Evolutionary conservation across 2,888 invertebrate genomes (phyloP).

Genomic region (Brachypalpus laphriformis): DNA sequence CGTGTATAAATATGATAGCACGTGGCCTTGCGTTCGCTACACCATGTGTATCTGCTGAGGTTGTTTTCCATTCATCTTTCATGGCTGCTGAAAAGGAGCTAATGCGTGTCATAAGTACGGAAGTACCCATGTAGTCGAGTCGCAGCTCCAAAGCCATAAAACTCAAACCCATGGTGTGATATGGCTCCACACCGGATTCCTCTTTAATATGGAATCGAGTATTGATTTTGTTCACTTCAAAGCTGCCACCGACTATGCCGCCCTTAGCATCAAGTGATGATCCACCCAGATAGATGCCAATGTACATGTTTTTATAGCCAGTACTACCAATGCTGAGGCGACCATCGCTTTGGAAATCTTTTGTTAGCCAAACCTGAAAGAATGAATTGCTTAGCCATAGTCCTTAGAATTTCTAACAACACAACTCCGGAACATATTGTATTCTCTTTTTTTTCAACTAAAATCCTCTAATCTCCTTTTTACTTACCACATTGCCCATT

Average conservation of each 20-base stretch:
- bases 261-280: constrained; percentile 97
- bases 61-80: constrained; percentile 93
- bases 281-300: constrained; percentile 93
- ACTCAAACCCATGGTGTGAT: constrained; percentile 92
- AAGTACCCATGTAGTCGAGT: constrained; percentile 99
- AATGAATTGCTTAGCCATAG: too few species aligned
- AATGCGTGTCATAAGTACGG: constrained; percentile 95
- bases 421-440: too few species aligned
- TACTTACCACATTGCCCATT: constrained; percentile 97
- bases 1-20: constrained; percentile 95
- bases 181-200: constrained; percentile 94
- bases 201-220: constrained; percentile 95
- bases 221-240: constrained; percentile 94
- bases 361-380: constrained; percentile 90
- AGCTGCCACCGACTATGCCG: constrained; percentile 98
- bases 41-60: constrained; percentile 75
- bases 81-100: constrained; percentile 91
- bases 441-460: too few species aligned
- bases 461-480: background rate
- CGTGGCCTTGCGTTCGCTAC: constrained; percentile 84
- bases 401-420: too few species aligned
- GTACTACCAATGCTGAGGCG: constrained; percentile 96
- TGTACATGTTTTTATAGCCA: constrained; percentile 96
- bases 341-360: constrained; percentile 95
- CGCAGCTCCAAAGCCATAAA: constrained; percentile 94